phyloP scores from a whole-genome alignment of 2,888 invertebrate species.

The Phortica magna region DNA sequence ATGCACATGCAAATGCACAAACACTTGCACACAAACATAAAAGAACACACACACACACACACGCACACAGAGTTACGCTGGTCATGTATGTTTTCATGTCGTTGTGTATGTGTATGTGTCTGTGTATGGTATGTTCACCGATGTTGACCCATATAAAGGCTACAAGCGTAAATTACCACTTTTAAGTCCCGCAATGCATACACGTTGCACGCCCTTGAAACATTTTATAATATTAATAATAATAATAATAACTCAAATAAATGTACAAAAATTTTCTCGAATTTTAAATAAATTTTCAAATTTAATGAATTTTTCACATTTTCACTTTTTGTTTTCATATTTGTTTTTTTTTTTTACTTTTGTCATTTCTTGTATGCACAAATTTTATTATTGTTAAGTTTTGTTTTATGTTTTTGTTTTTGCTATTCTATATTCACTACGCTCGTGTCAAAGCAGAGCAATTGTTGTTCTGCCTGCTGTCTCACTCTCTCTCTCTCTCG shows the following conservation, averaged over 20 bases:
- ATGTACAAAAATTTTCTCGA: not conserved
- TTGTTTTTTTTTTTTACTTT: not conserved
- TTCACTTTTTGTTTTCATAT: slow-evolving; percentile 1
- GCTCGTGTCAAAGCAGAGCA: not conserved
- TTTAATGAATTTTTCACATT: not conserved
- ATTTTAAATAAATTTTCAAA: not conserved
- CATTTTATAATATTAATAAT: not conserved
- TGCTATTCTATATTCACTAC: not conserved
- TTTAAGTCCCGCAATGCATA: not conserved
- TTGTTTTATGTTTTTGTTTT: not conserved
- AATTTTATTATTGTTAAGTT: not conserved
- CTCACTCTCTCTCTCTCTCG: slow-evolving; percentile 40
- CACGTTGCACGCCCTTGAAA: slow-evolving; percentile 12
- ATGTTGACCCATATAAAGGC: slow-evolving; percentile 1
- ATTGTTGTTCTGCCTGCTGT: not conserved
- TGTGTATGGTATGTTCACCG: slow-evolving; percentile 21
- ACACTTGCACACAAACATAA: not conserved
- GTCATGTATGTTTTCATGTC: not conserved
- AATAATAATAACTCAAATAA: not conserved
- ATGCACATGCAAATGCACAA: slow-evolving; percentile 12
- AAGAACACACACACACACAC: slow-evolving; percentile 30
- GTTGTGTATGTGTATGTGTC: slow-evolving; percentile 7
- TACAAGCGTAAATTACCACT: slow-evolving; percentile 15
- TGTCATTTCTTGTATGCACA: not conserved
- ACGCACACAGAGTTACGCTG: not conserved